Conservation (phyloP, 2,797 vertebrate genomes). For the Argentina silus region DNA sequence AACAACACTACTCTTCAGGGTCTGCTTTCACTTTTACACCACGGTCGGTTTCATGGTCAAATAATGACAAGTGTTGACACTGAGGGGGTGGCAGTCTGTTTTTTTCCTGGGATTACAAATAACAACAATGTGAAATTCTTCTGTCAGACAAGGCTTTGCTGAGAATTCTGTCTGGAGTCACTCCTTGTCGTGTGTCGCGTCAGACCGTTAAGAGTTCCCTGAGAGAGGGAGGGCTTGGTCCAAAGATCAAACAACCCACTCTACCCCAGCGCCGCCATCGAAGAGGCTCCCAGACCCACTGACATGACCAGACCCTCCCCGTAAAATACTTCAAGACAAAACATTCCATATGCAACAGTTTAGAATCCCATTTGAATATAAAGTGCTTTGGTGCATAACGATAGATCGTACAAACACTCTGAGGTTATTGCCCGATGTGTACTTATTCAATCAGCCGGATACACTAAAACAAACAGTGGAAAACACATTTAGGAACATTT, state of each 20-base stretch:
- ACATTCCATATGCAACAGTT: conserved; percentile 32
- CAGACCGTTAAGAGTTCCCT: neutral
- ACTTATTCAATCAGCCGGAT: conserved; percentile 23
- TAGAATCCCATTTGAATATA: conserved; percentile 29
- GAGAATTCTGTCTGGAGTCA: neutral
- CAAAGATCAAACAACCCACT: neutral
- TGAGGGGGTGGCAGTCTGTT: neutral
- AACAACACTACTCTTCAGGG: conserved; percentile 15
- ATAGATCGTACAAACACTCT: neutral
- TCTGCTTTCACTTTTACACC: conserved; percentile 38
- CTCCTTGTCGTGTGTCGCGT: neutral
- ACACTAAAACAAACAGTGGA: conserved; percentile 22
- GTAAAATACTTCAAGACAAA: neutral
- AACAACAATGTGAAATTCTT: conserved; percentile 23
- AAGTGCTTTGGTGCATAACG: neutral
- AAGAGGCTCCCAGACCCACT: neutral
- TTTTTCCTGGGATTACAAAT: conserved; percentile 24
- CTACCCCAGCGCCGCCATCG: too few relatives aligned
- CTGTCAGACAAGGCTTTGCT: conserved; percentile 34
- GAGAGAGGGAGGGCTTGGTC: neutral
- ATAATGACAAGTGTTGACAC: conserved; percentile 29
- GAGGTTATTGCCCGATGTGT: neutral
- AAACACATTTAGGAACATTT: neutral
- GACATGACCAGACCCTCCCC: neutral
- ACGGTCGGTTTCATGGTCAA: conserved; percentile 23